These are phyloP conservation scores for Kryphioiulus occultus DNA, from an alignment of 2,888 invertebrate species.

Conservation along the genomic window DNA sequence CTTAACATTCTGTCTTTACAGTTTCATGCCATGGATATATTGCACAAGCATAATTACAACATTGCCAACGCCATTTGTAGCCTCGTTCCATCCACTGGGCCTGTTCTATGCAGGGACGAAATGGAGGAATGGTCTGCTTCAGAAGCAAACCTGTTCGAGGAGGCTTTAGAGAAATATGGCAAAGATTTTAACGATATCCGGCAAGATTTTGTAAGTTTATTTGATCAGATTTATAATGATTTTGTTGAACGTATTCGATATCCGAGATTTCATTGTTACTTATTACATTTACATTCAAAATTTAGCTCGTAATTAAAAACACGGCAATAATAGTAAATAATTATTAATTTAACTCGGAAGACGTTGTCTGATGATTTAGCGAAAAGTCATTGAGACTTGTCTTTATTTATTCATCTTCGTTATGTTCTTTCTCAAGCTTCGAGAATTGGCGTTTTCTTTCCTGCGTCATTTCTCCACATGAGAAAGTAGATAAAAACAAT, in stretches of 20 bases:
- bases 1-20: conserved; percentile 60
- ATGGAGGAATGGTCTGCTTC: conserved; percentile 99
- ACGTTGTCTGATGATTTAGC: too few species aligned
- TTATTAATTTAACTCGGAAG: too few species aligned
- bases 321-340: too few species aligned
- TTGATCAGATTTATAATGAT: too few species aligned
- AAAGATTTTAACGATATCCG: conserved; percentile 99
- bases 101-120: conserved; percentile 96
- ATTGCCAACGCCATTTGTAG: conserved; percentile 89
- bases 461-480: background rate
- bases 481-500: background rate
- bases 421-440: too few species aligned
- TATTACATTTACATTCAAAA: too few species aligned
- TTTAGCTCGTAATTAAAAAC: too few species aligned
- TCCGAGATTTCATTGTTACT: too few species aligned
- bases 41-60: conserved; percentile 91
- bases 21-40: conserved; percentile 98
- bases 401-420: too few species aligned
- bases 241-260: too few species aligned
- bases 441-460: background rate
- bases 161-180: conserved; percentile 96
- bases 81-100: conserved; percentile 92
- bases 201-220: conserved; percentile 87
- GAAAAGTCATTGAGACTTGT: too few species aligned
- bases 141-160: conserved; percentile 98